Base-by-base conservation (phyloP, 2,888 invertebrate species). In the Petrolisthes cinctipes region DNA sequence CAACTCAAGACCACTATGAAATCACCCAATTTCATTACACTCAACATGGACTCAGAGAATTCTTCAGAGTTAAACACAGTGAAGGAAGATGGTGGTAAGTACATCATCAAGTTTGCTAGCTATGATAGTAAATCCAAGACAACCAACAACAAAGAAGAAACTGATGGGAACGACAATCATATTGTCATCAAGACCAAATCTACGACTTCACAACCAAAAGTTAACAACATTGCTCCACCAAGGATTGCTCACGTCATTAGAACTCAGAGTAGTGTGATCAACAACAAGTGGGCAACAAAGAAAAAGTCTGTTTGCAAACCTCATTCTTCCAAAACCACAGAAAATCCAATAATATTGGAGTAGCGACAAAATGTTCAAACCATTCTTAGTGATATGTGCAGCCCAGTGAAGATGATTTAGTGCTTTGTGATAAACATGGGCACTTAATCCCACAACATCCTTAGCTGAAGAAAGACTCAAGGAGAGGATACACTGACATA, bases 161-260 rank as follows among this genome's bases (percentile, higher is more conserved):
- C 14, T 6, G 20, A 66, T 11, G 3, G 5, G 14, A 81, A 81
- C 9, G 11, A 23, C 14, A 20, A n/a, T 80, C 66, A 14, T 66
- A 81, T 81, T 66, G 51, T 81, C n/a, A 81, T 81, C 54, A 81
- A 37, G 53, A 81, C 81, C 37, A 66, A 61, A 61, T 81, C 81
- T 51, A 81, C 4, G 4, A 57, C 20, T 7, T 37, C 51, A 6
- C 11, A 66, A 17, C 5, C 20, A 6, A 37, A 66, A 20, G 11
- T 4, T 4, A 66, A 54, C 66, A 14, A 79, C 11, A 17, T 54
- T 9, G 51, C 23, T 66, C 66, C 66, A 54, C 81, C 81, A 37
- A 14, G 81, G 20, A 37, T 81, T 11, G 81, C 81, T 11, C 23
- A 66, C 5, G 66, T 81, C 23, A 81, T 81, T 54, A 81, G 66